Base-by-base conservation (phyloP, 2,888 invertebrate species). In the Agriopis aurantiaria region DNA sequence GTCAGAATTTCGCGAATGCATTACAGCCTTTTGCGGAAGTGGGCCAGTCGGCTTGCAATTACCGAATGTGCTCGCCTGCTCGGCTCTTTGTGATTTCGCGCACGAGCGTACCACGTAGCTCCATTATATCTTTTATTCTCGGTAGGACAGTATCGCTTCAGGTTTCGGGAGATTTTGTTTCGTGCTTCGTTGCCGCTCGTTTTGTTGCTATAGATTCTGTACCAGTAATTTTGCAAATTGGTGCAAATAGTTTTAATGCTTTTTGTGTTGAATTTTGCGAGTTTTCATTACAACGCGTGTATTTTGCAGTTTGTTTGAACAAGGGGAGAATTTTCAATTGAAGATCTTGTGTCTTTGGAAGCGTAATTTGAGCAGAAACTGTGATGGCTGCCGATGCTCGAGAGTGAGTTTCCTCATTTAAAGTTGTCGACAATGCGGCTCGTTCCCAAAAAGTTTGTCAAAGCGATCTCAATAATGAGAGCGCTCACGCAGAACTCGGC, bases 1-100 rank as follows among this genome's bases (percentile, higher is more conserved):
- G 78, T 79, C 81, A 78, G 80, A 85, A 84, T 83, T 85, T 82
- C 73, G 81, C 80, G 81, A 85, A 87, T 84, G 85, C 85, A 85
- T 85, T 83, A 83, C 78, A 74, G 80, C 80, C 81, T 84, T 82
- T 82, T 82, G 81, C 82, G 79, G 80, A 82, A 85, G 76, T 85
- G 80, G 82, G 85, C 78, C 85, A 86, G 81, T 80, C 74, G 77
- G 79, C 80, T 79, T 79, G 82, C 85, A 86, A 85, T 85, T 85
- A 86, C 83, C 78, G 81, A 84, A 85, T 81, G 80, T 80, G 78
- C 76, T 78, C 80, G 78, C 71, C 79, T 80, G 79, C 78, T 67
- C 72, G 64, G 77, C 78, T 81, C 85, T 85, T 84, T 85, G 86
- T 83, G 84, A 81, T 82, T 80, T 82, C 75, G 79, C 78, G 72